Conservation (phyloP, 2,888 invertebrate species). For the Macrosoma leucophasiata region DNA sequence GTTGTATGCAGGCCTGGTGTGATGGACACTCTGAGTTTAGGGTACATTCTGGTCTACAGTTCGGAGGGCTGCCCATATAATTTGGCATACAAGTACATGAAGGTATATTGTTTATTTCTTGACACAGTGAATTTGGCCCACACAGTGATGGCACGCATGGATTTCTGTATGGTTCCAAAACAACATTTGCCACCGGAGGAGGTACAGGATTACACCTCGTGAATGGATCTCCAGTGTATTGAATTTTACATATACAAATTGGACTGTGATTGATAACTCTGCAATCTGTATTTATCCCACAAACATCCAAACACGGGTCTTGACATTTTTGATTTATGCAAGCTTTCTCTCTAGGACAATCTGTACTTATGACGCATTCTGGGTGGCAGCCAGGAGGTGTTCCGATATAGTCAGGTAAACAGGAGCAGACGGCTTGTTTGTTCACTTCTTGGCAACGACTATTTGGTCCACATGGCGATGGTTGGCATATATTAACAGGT, state of each 20-base stretch:
- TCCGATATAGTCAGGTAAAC: slow-evolving; percentile 81
- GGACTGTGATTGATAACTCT: slow-evolving; percentile 87
- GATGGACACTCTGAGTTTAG: slow-evolving; percentile 82
- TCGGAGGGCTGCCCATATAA: slow-evolving; percentile 78
- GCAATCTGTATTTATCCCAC: slow-evolving; percentile 82
- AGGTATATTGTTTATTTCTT: slow-evolving; percentile 74
- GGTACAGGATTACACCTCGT: slow-evolving; percentile 73
- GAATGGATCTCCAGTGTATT: slow-evolving; percentile 82
- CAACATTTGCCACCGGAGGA: slow-evolving; percentile 62
- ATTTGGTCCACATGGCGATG: slow-evolving; percentile 85
- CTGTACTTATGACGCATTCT: slow-evolving; percentile 84
- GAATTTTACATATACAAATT: slow-evolving; percentile 81
- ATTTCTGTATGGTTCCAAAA: slow-evolving; percentile 64
- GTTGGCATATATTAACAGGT: slow-evolving; percentile 77
- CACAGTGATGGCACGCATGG: slow-evolving; percentile 80
- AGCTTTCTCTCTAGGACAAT: slow-evolving; percentile 83
- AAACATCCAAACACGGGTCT: slow-evolving; percentile 83
- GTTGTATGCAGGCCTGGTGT: slow-evolving; percentile 80
- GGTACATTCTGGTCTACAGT: slow-evolving; percentile 82
- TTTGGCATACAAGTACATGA: slow-evolving; percentile 78
- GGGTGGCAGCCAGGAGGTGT: slow-evolving; percentile 85
- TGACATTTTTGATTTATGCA: slow-evolving; percentile 86
- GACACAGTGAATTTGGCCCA: slow-evolving; percentile 82
- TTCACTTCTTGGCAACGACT: slow-evolving; percentile 84
- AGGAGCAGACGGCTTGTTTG: slow-evolving; percentile 84